A percentile compares a stretch with the other conserved stretches of the same genome.
Evolutionary conservation across 2,113 vertebrate genomes (phyloP).

Genomic region (Podarcis muralis): DNA sequence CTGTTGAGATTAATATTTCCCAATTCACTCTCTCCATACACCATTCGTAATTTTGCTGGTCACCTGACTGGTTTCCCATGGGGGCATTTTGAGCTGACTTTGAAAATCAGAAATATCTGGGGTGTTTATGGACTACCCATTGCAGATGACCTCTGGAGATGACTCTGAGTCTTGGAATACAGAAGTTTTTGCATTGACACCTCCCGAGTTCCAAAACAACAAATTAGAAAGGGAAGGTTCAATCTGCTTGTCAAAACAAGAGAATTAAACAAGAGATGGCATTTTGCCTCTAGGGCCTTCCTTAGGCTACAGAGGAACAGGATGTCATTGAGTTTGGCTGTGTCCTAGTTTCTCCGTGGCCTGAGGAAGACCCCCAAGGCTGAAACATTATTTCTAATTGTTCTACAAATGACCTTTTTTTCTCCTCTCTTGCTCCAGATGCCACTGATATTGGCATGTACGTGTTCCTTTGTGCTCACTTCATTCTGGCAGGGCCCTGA

Average conservation of each 20-base stretch:
- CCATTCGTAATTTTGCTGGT: neutral
- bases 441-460: slow-evolving; percentile 31
- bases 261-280: slow-evolving; percentile 63
- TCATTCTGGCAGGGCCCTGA: slow-evolving; percentile 40
- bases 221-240: slow-evolving; percentile 64
- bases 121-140: neutral
- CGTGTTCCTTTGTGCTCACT: slow-evolving; percentile 30
- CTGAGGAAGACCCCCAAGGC: slow-evolving; percentile 70
- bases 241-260: slow-evolving; percentile 58
- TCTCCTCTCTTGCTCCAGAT: slow-evolving; percentile 59
- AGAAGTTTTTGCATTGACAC: slow-evolving; percentile 12
- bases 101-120: neutral
- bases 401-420: slow-evolving; percentile 70
- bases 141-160: slow-evolving; percentile 31
- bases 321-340: slow-evolving; percentile 63
- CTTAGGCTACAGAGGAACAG: slow-evolving; percentile 71
- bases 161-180: neutral
- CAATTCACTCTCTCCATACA: neutral
- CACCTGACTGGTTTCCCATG: neutral
- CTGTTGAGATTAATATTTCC: too few species aligned
- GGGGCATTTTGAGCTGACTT: neutral
- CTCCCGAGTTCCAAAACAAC: slow-evolving; percentile 29
- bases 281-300: slow-evolving; percentile 69
- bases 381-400: slow-evolving; percentile 68
- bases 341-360: slow-evolving; percentile 71